Evolutionary conservation across 2,113 vertebrate species (phyloP), one percentile per base, ranked within the genome.

Genomic region (Vulpes vulpes): DNA sequence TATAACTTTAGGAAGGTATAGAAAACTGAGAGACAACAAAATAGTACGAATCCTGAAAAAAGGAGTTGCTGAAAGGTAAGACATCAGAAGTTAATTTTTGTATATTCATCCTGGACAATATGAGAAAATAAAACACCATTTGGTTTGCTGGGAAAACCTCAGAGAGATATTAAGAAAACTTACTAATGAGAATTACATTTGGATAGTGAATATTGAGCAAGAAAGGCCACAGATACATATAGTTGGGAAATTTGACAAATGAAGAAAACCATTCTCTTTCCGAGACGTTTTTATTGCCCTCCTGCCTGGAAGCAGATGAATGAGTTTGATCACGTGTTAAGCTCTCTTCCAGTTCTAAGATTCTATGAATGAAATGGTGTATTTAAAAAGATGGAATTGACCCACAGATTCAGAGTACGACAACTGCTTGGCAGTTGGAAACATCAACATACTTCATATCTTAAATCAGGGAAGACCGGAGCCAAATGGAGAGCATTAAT

Each of bases 331-430:
- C 96, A 87, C 74, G n/a, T 87, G 93, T 14, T 22, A 35, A 64
- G 57, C 79, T 79, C 79, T 38, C 92, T 93, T 93, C 74, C 83
- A 92, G 73, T n/a, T 69, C 86, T 67, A 76, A 65, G 57, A 92
- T 85, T 93, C 91, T 93, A 25, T 95, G 97, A 98, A 97, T 97
- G 97, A 97, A 96, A 93, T 43, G 87, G 30, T 51, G 51, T 69
- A 83, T 89, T 97, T 96, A 87, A 94, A 96, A 94, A 65, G 96
- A 94, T 90, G 96, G 96, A 98, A 83, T 0, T 94, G 95, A 96
- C 97, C 96, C 80, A 27, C 55, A 71, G 89, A 95, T 64, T 87
- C 87, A 55, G 74, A 80, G 67, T 10, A 91, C 2, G 11, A 85
- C 73, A 71, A 93, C 62, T 30, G 94, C 53, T 65, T 93, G 89